phyloP scores from a whole-genome alignment of 2,888 invertebrate species.

The Napeogenes inachia region DNA sequence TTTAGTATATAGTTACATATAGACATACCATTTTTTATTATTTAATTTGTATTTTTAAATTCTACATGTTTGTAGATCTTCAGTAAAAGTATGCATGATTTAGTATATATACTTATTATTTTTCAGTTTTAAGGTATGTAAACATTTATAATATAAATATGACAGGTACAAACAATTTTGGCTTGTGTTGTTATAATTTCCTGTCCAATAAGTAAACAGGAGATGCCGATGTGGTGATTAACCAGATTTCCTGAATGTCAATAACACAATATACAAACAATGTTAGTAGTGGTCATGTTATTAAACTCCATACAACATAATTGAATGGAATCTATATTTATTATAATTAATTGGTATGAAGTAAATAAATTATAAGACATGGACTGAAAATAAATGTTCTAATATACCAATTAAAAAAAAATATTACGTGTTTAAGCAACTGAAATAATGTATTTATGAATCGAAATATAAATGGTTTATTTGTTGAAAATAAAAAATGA shows the following conservation, averaged over 20 bases:
- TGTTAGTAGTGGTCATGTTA: not conserved
- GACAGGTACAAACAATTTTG: not conserved
- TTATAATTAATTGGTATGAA: no score
- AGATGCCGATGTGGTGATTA: not conserved
- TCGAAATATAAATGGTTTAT: no score
- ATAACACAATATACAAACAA: not conserved
- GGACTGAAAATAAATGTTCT: no score
- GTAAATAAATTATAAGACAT: no score
- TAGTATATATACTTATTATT: not conserved
- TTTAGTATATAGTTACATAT: not conserved
- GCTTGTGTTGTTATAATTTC: not conserved
- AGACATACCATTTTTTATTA: not conserved
- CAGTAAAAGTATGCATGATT: not conserved
- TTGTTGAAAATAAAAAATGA: no score
- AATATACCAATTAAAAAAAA: no score
- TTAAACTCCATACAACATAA: not conserved
- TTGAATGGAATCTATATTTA: no score
- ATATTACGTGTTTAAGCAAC: no score
- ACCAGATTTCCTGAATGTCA: not conserved
- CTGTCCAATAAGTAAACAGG: not conserved
- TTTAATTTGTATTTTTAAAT: not conserved
- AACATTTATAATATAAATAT: not conserved
- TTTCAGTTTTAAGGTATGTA: conserved; percentile 11
- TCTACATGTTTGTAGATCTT: not conserved
- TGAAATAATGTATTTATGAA: no score